Conservation (phyloP, 2,113 vertebrate species). For the Passer domesticus region DNA sequence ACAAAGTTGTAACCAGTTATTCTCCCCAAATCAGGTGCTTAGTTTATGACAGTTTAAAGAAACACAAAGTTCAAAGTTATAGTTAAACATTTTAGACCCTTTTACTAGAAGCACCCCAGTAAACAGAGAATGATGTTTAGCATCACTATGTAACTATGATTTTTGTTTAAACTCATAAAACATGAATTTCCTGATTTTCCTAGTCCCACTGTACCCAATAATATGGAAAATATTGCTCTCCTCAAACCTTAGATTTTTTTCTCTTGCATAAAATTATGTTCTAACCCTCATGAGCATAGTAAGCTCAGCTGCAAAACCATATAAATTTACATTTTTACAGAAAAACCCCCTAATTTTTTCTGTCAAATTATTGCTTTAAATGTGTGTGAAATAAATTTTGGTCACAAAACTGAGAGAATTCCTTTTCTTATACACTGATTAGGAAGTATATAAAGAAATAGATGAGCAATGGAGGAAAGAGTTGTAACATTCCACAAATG, state of each 20-base stretch:
- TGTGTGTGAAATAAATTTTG: not conserved
- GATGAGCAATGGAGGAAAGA: not conserved
- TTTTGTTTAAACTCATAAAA: conserved; percentile 67
- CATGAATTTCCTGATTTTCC: conserved; percentile 66
- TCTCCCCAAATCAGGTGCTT: not conserved
- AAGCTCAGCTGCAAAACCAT: conserved; percentile 31
- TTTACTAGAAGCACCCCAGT: not conserved
- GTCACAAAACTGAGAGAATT: not conserved
- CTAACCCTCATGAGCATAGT: conserved; percentile 25
- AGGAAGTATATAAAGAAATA: not conserved
- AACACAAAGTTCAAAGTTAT: conserved; percentile 7
- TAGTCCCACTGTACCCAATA: conserved; percentile 64
- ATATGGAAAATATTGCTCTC: conserved; percentile 56
- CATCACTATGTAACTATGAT: conserved; percentile 53
- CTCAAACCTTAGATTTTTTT: not conserved
- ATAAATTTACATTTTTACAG: conserved; percentile 12
- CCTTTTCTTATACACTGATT: not conserved
- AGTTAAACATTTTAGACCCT: conserved; percentile 14
- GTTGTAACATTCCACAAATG: not conserved
- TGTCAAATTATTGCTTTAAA: not conserved
- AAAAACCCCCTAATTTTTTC: not conserved
- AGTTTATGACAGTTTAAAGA: conserved; percentile 37
- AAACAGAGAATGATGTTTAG: conserved; percentile 37
- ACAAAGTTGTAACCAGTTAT: not conserved
- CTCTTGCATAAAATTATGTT: conserved; percentile 35